Percentiles rank a stretch among this genome's conserved stretches.
These are phyloP conservation scores for Sepiola atlantica DNA, from an alignment of 2,888 invertebrate species.

Conservation along the genomic window DNA sequence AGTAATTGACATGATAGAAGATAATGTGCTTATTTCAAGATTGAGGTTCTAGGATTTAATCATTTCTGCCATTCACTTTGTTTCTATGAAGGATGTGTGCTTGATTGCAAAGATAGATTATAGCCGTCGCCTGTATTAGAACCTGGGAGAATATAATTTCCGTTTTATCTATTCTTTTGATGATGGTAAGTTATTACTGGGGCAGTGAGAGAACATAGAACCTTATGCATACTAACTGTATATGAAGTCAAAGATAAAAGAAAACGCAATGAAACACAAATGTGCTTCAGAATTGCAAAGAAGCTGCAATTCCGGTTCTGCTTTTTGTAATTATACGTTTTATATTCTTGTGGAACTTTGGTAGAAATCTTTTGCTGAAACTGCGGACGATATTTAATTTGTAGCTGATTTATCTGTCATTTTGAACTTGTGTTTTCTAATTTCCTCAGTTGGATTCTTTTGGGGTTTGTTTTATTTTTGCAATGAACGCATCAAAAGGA, in stretches of 20 bases:
- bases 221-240: neutral
- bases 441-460: neutral
- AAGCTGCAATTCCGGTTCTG: neutral
- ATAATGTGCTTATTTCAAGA: neutral
- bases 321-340: neutral
- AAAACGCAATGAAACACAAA: neutral
- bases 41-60: neutral
- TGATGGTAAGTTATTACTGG: neutral
- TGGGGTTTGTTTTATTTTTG: too few relatives aligned
- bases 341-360: neutral
- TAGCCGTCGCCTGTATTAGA: slow-evolving; percentile 32
- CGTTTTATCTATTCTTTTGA: neutral
- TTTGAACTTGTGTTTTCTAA: neutral
- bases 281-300: neutral
- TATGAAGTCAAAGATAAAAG: neutral
- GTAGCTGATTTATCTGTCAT: neutral
- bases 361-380: neutral
- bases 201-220: neutral
- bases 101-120: neutral
- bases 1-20: neutral
- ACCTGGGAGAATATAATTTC: neutral
- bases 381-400: neutral
- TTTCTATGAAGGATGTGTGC: neutral
- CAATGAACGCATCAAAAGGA: slow-evolving; percentile 4
- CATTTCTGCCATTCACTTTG: neutral